These are phyloP conservation scores for Harpalus rufipes DNA, from an alignment of 2,888 invertebrate genomes.

Conservation along the genomic window DNA sequence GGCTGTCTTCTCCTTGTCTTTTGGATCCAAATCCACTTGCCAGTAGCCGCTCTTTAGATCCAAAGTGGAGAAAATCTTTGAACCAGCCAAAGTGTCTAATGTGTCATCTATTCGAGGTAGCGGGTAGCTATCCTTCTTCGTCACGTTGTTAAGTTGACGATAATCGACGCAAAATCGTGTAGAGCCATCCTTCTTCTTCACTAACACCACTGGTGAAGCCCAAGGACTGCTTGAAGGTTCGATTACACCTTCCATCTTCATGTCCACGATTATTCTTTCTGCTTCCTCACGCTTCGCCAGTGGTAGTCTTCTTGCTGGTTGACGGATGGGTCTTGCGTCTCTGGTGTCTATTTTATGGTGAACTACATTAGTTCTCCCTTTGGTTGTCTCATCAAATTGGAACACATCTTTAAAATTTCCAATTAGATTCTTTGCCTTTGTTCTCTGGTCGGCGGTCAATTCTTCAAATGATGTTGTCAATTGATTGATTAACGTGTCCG, in stretches of 20 bases:
- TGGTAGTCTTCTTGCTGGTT: background rate
- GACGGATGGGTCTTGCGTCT: conserved; percentile 10
- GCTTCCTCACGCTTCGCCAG: background rate
- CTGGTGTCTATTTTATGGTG: conserved; percentile 18
- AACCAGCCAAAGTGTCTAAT: conserved; percentile 67
- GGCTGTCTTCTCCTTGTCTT: conserved; percentile 68
- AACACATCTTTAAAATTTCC: background rate
- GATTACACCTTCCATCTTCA: conserved; percentile 9
- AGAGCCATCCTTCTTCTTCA: conserved; percentile 1
- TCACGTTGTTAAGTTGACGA: conserved; percentile 59
- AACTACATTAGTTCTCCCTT: background rate
- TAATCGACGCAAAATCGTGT: conserved; percentile 23
- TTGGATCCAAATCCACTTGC: conserved; percentile 56
- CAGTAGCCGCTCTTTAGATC: conserved; percentile 68
- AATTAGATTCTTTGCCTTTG: background rate
- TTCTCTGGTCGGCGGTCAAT: conserved; percentile 7
- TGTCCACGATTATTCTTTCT: background rate
- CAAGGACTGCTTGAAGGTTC: conserved; percentile 41
- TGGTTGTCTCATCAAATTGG: background rate
- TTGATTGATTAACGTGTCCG: background rate
- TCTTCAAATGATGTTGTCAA: background rate
- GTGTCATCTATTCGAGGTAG: conserved; percentile 63
- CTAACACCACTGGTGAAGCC: conserved; percentile 32
- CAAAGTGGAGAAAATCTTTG: conserved; percentile 69
- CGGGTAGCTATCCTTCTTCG: conserved; percentile 59